Evolutionary conservation across 2,113 vertebrate genomes (phyloP).

Genomic region (Strix aluco): DNA sequence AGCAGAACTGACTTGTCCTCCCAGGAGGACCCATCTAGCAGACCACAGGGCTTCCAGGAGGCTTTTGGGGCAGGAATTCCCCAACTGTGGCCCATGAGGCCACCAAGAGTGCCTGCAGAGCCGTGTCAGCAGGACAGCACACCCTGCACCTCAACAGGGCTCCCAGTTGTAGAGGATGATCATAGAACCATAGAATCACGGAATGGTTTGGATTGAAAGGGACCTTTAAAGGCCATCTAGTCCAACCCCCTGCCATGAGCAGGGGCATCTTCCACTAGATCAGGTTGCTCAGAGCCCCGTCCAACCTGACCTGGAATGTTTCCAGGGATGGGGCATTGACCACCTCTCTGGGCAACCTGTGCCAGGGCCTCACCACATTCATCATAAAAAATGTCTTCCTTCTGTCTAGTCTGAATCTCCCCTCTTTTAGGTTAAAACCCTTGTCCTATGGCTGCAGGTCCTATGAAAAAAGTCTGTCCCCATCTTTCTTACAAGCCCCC

Average conservation of each 20-base stretch:
- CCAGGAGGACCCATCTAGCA: background rate
- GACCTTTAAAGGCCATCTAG: background rate
- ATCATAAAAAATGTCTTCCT: rapidly evolving
- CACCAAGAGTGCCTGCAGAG: background rate
- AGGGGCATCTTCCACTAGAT: background rate
- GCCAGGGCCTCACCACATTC: rapidly evolving
- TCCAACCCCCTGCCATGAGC: rapidly evolving
- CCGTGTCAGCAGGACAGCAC: background rate
- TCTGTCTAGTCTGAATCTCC: rapidly evolving
- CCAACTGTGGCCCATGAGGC: background rate
- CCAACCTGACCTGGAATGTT: rapidly evolving
- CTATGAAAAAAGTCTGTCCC: background rate
- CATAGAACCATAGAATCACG: background rate
- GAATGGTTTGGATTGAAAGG: background rate
- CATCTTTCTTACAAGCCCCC: background rate
- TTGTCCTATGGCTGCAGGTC: rapidly evolving
- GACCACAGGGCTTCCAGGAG: background rate
- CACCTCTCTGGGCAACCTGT: background rate
- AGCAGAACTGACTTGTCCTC: background rate
- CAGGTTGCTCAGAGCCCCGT: background rate
- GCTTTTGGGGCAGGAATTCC: background rate
- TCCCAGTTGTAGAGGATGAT: background rate
- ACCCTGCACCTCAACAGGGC: rapidly evolving
- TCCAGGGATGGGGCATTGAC: background rate
- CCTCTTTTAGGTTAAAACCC: background rate